Conservation (phyloP, 1,140 invertebrate species). For the Carcinoscorpius rotundicauda region DNA sequence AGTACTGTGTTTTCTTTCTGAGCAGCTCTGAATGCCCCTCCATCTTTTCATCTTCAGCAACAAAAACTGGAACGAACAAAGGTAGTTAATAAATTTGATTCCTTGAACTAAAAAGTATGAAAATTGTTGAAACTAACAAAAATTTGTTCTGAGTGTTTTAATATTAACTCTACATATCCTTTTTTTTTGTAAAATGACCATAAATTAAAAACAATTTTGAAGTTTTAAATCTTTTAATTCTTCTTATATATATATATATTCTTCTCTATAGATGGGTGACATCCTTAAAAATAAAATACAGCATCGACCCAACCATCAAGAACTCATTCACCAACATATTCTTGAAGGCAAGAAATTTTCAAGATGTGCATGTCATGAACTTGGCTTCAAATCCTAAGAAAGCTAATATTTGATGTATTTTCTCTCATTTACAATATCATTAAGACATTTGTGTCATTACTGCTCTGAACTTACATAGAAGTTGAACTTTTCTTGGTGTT, state of each 20-base stretch:
- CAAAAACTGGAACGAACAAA: conserved; percentile 77
- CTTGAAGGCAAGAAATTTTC: conserved; percentile 45
- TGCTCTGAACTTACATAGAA: no score
- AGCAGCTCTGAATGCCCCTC: conserved; percentile 80
- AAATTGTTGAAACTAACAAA: not conserved
- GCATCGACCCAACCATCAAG: conserved; percentile 79
- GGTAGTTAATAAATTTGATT: conserved; percentile 9
- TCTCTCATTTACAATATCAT: no score
- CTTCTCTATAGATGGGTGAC: conserved; percentile 59
- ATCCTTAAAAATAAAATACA: conserved; percentile 93
- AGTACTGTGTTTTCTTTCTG: conserved; percentile 13
- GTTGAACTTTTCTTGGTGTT: no score
- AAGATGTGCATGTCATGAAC: no score
- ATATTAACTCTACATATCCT: not conserved
- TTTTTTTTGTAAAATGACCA: not conserved
- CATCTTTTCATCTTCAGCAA: conserved; percentile 84
- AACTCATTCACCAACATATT: conserved; percentile 88
- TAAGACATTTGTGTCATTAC: no score
- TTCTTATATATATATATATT: not conserved
- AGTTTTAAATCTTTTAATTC: not conserved
- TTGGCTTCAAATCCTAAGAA: no score
- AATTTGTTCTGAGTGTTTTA: not conserved
- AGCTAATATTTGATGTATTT: no score
- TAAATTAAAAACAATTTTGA: not conserved
- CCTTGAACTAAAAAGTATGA: no score